Conservation (phyloP, 2,888 invertebrate species). For the Diogma glabrata region DNA sequence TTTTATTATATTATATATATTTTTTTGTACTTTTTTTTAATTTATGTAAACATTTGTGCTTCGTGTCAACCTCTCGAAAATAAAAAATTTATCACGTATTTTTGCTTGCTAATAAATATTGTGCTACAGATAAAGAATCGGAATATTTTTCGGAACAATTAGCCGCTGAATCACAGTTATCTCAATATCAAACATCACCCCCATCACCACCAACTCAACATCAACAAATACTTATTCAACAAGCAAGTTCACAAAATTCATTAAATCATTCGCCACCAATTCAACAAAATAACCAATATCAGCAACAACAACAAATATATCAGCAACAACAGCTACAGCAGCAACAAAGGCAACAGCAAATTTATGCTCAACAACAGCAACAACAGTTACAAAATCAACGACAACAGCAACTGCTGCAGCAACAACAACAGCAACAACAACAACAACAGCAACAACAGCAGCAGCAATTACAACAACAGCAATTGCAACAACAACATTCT, state of each 20-base stretch:
- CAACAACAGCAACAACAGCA: conserved; percentile 34
- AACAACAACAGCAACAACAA: conserved; percentile 25
- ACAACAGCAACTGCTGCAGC: conserved; percentile 20
- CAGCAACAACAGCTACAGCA: conserved; percentile 19
- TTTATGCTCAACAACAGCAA: conserved; percentile 20
- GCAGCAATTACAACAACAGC: conserved; percentile 28
- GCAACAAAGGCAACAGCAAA: conserved; percentile 21
- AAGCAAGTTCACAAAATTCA: conserved; percentile 21
- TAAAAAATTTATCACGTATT: conserved; percentile 1
- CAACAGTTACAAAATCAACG: conserved; percentile 11
- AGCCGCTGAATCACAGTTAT: conserved; percentile 37
- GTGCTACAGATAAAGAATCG: conserved; percentile 29
- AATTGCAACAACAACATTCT: conserved; percentile 24
- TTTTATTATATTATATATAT: too few relatives aligned
- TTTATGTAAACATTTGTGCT: too few relatives aligned
- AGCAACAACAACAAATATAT: conserved; percentile 20
- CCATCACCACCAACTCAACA: conserved; percentile 7
- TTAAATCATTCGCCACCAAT: conserved; percentile 20
- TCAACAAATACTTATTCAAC: conserved; percentile 12
- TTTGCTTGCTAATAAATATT: neutral
- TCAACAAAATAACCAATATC: too few relatives aligned
- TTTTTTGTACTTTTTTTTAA: neutral
- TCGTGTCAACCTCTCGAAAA: too few relatives aligned
- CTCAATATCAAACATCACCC: conserved; percentile 31
- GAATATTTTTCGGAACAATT: conserved; percentile 39